phyloP scores from a whole-genome alignment of 1,140 invertebrate genomes.

The Habropoda laboriosa region DNA sequence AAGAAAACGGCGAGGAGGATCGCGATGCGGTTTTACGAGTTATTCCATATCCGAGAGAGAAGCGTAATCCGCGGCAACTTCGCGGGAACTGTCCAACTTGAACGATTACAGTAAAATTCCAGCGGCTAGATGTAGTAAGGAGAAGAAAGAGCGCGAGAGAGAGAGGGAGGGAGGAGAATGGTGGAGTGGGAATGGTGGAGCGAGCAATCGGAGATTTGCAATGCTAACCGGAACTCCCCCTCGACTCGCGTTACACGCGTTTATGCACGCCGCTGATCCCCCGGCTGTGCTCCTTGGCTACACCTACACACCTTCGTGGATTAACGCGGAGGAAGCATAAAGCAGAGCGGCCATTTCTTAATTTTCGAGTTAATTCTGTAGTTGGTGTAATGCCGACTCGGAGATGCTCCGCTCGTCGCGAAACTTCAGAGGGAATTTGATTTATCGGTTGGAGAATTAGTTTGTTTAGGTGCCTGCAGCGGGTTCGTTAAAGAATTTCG shows the following conservation, averaged over 20 bases:
- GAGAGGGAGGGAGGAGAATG: no score
- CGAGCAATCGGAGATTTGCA: constrained; percentile 34
- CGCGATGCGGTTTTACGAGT: constrained; percentile 52
- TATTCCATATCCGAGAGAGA: constrained; percentile 40
- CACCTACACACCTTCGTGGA: constrained; percentile 1
- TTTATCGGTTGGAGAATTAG: no score
- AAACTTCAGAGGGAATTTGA: no score
- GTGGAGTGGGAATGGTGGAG: background rate
- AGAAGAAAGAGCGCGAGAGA: background rate
- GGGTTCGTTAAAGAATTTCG: no score
- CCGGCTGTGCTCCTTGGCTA: background rate
- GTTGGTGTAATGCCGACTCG: no score
- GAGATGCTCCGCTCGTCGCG: no score
- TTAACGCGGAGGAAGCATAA: background rate
- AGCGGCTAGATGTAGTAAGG: no score
- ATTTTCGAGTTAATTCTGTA: background rate
- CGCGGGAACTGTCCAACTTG: constrained; percentile 42
- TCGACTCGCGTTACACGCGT: background rate
- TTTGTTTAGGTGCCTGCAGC: no score
- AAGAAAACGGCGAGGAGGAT: constrained; percentile 14
- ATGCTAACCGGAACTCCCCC: constrained; percentile 19
- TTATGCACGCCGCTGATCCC: constrained; percentile 4
- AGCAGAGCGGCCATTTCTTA: background rate
- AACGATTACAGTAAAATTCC: constrained; percentile 50
- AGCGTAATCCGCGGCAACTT: constrained; percentile 31